A percentile compares a stretch with the other conserved stretches of the same genome.
Conservation (phyloP, 2,797 vertebrate genomes). For the Gorsachius magnificus region DNA sequence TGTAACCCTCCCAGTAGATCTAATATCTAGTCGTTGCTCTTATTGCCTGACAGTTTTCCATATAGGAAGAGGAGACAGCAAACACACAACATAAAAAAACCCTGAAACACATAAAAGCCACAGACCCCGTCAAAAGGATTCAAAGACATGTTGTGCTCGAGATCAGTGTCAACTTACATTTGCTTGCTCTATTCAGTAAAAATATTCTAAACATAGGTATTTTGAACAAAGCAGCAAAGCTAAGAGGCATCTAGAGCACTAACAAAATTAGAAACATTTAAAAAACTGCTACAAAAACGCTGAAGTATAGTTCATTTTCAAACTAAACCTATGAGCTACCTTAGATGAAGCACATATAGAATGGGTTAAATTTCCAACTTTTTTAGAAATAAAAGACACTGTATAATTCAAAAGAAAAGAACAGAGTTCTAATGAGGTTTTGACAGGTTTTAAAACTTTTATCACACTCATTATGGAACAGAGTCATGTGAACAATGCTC, state of each 20-base stretch:
- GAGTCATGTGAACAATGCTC: neutral
- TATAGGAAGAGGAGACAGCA: neutral
- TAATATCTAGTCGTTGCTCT: neutral
- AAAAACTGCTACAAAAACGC: neutral
- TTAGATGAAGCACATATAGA: neutral
- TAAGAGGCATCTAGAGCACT: neutral
- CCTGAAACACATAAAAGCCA: neutral
- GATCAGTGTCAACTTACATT: neutral
- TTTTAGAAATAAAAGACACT: neutral
- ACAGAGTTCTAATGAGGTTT: neutral
- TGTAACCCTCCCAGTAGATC: neutral
- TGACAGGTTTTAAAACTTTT: neutral
- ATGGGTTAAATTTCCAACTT: neutral
- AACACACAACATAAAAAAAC: neutral
- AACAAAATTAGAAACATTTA: neutral
- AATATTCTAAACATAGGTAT: neutral
- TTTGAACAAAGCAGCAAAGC: neutral
- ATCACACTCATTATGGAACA: neutral
- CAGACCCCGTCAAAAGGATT: neutral
- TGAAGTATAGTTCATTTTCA: neutral
- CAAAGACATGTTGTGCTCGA: neutral
- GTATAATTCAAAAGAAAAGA: neutral
- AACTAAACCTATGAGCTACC: neutral
- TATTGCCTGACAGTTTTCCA: neutral
- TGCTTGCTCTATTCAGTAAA: neutral